phyloP scores from a whole-genome alignment of 2,797 vertebrate species.

The Aselliscus stoliczkanus region DNA sequence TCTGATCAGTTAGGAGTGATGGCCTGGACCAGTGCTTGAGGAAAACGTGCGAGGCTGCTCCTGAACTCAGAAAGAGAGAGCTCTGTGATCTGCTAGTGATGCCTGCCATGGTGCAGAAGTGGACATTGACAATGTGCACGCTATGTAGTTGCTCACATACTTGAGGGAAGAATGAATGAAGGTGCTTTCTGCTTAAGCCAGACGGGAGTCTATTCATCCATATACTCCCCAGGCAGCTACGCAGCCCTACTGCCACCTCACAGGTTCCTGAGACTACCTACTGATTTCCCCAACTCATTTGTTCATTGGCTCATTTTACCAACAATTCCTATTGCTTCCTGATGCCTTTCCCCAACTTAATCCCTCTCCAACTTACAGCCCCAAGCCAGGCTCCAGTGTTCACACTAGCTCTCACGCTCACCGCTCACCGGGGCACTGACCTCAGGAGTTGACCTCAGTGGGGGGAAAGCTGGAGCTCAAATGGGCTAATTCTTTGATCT shows the following conservation, averaged over 20 bases:
- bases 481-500: not conserved
- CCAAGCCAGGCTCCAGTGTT: not conserved
- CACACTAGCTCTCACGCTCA: not conserved
- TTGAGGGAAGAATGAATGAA: not conserved
- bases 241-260: not conserved
- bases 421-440: not conserved
- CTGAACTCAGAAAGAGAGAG: not conserved
- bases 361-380: not conserved
- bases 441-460: not conserved
- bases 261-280: not conserved
- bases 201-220: not conserved
- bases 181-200: not conserved
- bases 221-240: not conserved
- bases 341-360: not conserved
- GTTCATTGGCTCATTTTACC: not conserved
- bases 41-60: not conserved
- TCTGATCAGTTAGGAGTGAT: not conserved
- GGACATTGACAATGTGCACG: fast-evolving
- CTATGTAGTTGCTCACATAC: not conserved
- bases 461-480: not conserved
- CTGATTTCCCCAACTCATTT: not conserved
- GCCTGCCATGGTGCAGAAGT: not conserved
- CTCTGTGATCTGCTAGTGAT: not conserved
- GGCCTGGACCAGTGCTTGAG: not conserved
- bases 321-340: not conserved